Evolutionary conservation across 2,113 vertebrate genomes (phyloP).

Genomic region (Danio rerio): GRCz12tu NC_133192.1:15740501-15741000

Average conservation of each 20-base stretch:
- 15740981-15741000: too few relatives aligned
- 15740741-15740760: conserved; percentile 99
- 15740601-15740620: conserved; percentile 17
- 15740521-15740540: conserved; percentile 87
- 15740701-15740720: background rate
- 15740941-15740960: too few relatives aligned
- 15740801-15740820: background rate
- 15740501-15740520: conserved; percentile 96
- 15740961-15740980: too few relatives aligned
- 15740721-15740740: conserved; percentile 89
- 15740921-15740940: too few relatives aligned
- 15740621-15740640: background rate
- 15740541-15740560: background rate
- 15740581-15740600: conserved; percentile 1
- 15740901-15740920: too few relatives aligned
- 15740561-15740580: background rate
- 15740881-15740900: too few relatives aligned
- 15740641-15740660: conserved; percentile 4
- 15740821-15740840: background rate
- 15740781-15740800: conserved; percentile 88
- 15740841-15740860: background rate
- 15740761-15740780: conserved; percentile 98
- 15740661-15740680: background rate
- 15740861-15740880: too few relatives aligned
- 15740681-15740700: conserved; percentile 15